Conservation (phyloP, 2,888 invertebrate species). For the Macrophya alboannulata region DNA sequence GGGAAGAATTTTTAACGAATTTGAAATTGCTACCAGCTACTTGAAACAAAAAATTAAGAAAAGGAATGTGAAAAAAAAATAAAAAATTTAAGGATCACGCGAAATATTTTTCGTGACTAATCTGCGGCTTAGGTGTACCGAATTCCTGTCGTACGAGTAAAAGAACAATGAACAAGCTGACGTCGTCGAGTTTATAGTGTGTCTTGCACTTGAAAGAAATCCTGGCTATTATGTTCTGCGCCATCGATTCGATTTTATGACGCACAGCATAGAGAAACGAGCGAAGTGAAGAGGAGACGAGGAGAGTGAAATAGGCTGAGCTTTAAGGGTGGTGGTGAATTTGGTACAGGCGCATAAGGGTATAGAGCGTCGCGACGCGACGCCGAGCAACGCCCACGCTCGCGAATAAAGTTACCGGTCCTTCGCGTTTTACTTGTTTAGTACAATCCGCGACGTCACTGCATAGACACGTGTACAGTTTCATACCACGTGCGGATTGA, state of each 20-base stretch:
- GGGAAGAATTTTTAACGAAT: background rate
- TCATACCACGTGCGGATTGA: slow-evolving; percentile 49
- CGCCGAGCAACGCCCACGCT: background rate
- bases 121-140: background rate
- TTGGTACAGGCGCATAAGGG: slow-evolving; percentile 11
- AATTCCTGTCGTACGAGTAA: background rate
- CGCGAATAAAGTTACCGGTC: slow-evolving; percentile 16
- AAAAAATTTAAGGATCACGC: background rate
- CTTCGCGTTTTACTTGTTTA: slow-evolving; percentile 60
- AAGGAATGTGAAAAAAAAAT: background rate
- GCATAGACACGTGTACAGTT: background rate
- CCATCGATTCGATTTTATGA: slow-evolving; percentile 42
- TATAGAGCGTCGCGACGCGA: background rate
- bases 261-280: background rate
- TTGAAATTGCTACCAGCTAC: background rate
- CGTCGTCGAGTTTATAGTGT: slow-evolving; percentile 18
- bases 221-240: slow-evolving; percentile 24
- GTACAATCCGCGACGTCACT: slow-evolving; percentile 69
- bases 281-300: background rate
- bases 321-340: background rate
- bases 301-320: background rate
- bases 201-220: slow-evolving; percentile 34
- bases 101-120: slow-evolving; percentile 11
- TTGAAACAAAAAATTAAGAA: background rate
- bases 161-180: slow-evolving; percentile 12